Evolutionary conservation across 2,113 vertebrate species (phyloP), one percentile per base, ranked within the genome.

Genomic region (Tamias sibiricus): DNA sequence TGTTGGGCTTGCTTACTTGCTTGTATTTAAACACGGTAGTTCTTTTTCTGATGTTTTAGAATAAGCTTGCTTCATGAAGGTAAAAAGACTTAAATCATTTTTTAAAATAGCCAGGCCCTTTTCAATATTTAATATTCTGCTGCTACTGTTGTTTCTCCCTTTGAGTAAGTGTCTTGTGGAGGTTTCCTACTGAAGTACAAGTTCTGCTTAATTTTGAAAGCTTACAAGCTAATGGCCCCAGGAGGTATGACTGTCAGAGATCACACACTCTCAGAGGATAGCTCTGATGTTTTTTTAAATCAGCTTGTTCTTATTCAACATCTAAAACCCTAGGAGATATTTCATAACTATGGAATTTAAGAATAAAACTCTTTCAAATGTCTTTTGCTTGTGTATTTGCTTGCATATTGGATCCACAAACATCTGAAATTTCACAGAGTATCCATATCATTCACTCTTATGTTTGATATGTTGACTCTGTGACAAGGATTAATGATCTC

Each of bases 121-220:
- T 95, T 95, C 20, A 90, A 81, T 49, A 19, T 90, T 57, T 91
- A 91, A 74, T 82, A 20, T 79, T 69, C 42, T 87, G 42, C 68
- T 96, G 76, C 54, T 84, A 44, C 57, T 94, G 44, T 87, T 95
- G n/a, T 85, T 94, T 96, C 95, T 84, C 90, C 57, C 54, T 57
- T 93, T 93, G 71, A 92, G 76, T 71, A 85, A 44, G 59, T 90
- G 62, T 94, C 97, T 94, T 93, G 87, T 59, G 32, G 87, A 49
- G 42, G 57, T 69, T 80, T 97, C 59, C 72, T 82, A 87, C 62
- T 93, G 71, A 95, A 91, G 74, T 68, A 92, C 93, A 95, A 88
- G 80, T 62, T 19, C 72, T 94, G 28, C 76, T 96, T 92, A 52
- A 90, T 94, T 96, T 92, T 95, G 85, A 96, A 97, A 96, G 75